A percentile compares a stretch with the other conserved stretches of the same genome.
Evolutionary conservation across 2,888 invertebrate species (phyloP).

Genomic region (Tuberolachnus salignus): DNA sequence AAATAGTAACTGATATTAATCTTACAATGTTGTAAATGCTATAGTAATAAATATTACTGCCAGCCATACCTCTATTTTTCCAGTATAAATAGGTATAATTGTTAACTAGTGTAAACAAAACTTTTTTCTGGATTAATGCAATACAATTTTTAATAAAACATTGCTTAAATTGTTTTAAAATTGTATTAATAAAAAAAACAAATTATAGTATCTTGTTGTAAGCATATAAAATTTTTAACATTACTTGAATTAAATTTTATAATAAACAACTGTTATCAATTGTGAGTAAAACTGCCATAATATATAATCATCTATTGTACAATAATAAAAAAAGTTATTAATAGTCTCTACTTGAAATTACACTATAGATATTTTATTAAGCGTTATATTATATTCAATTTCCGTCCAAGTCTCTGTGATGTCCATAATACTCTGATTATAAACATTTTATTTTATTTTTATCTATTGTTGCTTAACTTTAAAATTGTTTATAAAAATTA

Average conservation of each 20-base stretch:
- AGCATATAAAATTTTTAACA: background rate
- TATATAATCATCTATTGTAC: background rate
- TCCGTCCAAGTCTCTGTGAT: slow-evolving; percentile 34
- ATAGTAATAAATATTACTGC: slow-evolving; percentile 5
- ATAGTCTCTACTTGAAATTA: background rate
- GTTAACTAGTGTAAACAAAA: background rate
- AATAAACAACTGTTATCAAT: background rate
- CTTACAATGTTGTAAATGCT: background rate
- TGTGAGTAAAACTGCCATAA: slow-evolving; percentile 16
- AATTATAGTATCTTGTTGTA: slow-evolving; percentile 1
- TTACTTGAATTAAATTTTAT: background rate
- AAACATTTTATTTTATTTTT: background rate
- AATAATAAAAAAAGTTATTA: background rate
- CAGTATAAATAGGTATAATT: slow-evolving; percentile 11
- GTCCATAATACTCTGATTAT: slow-evolving; percentile 23
- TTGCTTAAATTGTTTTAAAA: background rate
- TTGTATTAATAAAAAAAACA: background rate
- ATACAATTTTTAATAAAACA: slow-evolving; percentile 13
- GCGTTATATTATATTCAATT: background rate
- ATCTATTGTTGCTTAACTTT: slow-evolving; percentile 39
- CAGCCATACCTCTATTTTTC: slow-evolving; percentile 29
- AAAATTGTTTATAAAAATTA: slow-evolving; percentile 1
- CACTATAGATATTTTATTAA: background rate
- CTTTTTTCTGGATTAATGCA: background rate
- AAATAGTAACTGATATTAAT: background rate